These are phyloP conservation scores for Bufo bufo DNA, from an alignment of 2,113 vertebrate species.

Conservation along the genomic window DNA sequence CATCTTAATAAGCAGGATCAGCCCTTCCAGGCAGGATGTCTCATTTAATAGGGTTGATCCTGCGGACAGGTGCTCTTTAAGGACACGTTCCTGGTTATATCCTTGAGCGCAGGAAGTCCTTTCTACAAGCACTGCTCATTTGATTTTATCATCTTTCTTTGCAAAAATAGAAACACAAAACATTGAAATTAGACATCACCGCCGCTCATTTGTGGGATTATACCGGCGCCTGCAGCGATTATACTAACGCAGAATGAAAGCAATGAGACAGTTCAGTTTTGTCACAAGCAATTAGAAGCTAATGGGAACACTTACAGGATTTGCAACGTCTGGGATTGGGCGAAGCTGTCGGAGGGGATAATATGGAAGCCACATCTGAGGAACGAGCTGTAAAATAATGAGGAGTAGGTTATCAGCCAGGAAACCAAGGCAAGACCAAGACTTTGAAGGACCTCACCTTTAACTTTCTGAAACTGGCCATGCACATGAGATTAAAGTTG, in stretches of 20 bases:
- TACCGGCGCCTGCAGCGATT: neutral
- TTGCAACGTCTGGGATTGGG: constrained; percentile 63
- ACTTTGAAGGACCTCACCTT: too few relatives aligned
- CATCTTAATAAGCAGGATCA: too few relatives aligned
- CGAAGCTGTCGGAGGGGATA: constrained; percentile 68
- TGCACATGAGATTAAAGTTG: too few relatives aligned
- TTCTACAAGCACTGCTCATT: neutral
- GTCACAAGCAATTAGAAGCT: neutral
- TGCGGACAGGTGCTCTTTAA: neutral
- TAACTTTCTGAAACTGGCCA: too few relatives aligned
- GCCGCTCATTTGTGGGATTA: neutral
- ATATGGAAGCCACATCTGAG: constrained; percentile 65
- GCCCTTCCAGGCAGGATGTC: too few relatives aligned
- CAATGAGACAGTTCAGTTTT: neutral
- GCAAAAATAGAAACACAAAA: neutral
- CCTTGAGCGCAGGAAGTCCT: neutral
- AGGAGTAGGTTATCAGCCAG: neutral
- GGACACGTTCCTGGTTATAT: neutral
- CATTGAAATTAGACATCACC: neutral
- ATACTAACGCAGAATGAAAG: neutral
- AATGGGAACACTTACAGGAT: constrained; percentile 65
- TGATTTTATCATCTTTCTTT: neutral
- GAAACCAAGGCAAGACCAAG: too few relatives aligned
- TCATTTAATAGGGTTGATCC: too few relatives aligned
- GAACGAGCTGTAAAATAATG: constrained; percentile 63